A percentile compares a stretch with the other conserved stretches of the same genome.
Conservation (phyloP, 2,113 vertebrate genomes). For the Motacilla tschutschensis region DNA sequence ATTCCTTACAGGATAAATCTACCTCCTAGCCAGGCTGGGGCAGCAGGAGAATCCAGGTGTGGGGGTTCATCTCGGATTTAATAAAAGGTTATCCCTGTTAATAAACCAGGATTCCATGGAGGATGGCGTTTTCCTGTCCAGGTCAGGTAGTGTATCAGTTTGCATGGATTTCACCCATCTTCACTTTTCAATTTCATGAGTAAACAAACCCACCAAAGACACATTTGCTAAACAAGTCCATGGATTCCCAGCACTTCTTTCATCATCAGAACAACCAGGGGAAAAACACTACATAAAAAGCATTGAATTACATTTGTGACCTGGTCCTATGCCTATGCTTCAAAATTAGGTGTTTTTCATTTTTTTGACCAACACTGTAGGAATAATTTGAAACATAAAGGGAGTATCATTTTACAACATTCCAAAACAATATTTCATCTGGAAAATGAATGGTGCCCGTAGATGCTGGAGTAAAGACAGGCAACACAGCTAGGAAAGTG, state of each 20-base stretch:
- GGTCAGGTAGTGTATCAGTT: neutral
- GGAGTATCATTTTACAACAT: slow-evolving; percentile 50
- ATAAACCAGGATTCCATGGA: neutral
- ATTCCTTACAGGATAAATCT: neutral
- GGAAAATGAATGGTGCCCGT: slow-evolving; percentile 15
- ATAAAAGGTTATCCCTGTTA: neutral
- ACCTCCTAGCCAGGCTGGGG: neutral
- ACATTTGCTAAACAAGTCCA: neutral
- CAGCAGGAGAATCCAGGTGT: neutral
- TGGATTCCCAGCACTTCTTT: slow-evolving; percentile 33
- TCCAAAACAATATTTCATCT: slow-evolving; percentile 35
- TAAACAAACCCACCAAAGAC: neutral
- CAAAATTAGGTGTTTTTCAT: slow-evolving; percentile 38
- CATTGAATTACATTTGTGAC: slow-evolving; percentile 32
- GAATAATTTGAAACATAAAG: slow-evolving; percentile 19
- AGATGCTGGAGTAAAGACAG: slow-evolving; percentile 3
- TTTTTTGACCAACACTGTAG: slow-evolving; percentile 6
- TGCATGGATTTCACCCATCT: neutral
- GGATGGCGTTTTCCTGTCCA: neutral
- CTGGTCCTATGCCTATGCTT: neutral
- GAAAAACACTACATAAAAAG: neutral
- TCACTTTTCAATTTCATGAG: slow-evolving; percentile 4
- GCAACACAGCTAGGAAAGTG: neutral
- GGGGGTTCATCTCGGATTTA: neutral
- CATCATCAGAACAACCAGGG: slow-evolving; percentile 1